A percentile compares a stretch with the other conserved stretches of the same genome.
Conservation (phyloP, 1,140 invertebrate genomes). For the Drosophila sp. region DNA sequence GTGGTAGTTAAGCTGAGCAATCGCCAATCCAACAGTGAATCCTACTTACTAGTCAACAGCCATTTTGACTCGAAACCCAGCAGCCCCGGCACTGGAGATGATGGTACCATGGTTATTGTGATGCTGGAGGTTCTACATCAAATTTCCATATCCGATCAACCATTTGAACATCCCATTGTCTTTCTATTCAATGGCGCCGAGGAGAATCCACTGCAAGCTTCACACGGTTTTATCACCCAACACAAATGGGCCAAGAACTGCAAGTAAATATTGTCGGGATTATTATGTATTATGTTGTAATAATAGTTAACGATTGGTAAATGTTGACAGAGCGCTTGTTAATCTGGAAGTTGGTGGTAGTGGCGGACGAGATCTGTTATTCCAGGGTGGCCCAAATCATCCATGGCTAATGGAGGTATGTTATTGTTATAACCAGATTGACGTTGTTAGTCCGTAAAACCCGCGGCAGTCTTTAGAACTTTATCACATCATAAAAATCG, state of each 20-base stretch:
- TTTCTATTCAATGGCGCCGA: slow-evolving; percentile 97
- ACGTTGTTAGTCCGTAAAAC: background rate
- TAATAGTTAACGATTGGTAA: background rate
- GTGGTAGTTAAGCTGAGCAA: slow-evolving; percentile 90
- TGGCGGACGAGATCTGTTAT: slow-evolving; percentile 96
- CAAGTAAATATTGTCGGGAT: slow-evolving; percentile 68
- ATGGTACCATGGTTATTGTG: slow-evolving; percentile 95
- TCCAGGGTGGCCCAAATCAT: slow-evolving; percentile 96
- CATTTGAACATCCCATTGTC: slow-evolving; percentile 90
- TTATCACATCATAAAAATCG: slow-evolving; percentile 21
- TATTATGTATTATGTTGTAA: background rate
- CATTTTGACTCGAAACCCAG: slow-evolving; percentile 96
- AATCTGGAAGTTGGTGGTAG: slow-evolving; percentile 98
- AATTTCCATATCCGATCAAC: slow-evolving; percentile 87
- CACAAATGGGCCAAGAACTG: slow-evolving; percentile 94
- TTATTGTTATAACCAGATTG: background rate
- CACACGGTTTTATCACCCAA: slow-evolving; percentile 97
- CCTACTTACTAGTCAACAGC: slow-evolving; percentile 94
- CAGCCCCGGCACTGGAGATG: slow-evolving; percentile 92
- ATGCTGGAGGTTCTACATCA: slow-evolving; percentile 95
- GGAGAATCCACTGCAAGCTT: slow-evolving; percentile 95
- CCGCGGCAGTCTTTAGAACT: slow-evolving; percentile 9
- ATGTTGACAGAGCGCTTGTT: slow-evolving; percentile 90
- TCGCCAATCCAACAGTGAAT: slow-evolving; percentile 62
- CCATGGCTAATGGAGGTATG: slow-evolving; percentile 92